phyloP scores from a whole-genome alignment of 2,888 invertebrate genomes.

The Teinopalpus imperialis region DNA sequence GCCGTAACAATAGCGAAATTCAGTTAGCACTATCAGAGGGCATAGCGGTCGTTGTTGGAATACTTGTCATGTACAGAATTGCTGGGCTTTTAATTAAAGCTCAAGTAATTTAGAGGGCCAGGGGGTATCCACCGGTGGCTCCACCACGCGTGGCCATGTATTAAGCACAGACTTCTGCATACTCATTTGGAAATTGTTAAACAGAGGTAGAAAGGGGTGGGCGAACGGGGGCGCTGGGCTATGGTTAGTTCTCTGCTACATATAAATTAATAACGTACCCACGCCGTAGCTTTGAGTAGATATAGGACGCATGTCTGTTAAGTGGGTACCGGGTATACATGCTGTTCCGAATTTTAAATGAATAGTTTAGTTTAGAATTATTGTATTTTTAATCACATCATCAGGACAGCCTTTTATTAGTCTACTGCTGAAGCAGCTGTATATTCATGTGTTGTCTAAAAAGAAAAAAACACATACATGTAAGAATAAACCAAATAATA shows the following conservation, averaged over 20 bases:
- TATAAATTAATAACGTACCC: slow-evolving; percentile 79
- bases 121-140: slow-evolving; percentile 38
- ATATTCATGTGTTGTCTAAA: too few species aligned
- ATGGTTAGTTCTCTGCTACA: slow-evolving; percentile 78
- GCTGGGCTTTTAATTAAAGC: slow-evolving; percentile 79
- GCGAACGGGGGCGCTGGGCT: slow-evolving; percentile 49
- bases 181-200: slow-evolving; percentile 81
- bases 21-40: slow-evolving; percentile 62
- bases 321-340: slow-evolving; percentile 40
- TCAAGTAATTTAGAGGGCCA: slow-evolving; percentile 75
- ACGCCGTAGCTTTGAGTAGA: slow-evolving; percentile 52
- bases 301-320: slow-evolving; percentile 70
- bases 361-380: too few species aligned
- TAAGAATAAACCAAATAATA: too few species aligned
- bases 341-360: slow-evolving; percentile 45
- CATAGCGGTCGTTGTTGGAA: slow-evolving; percentile 59
- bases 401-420: too few species aligned
- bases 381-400: too few species aligned
- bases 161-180: slow-evolving; percentile 75
- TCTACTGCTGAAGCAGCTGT: too few species aligned
- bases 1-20: slow-evolving; percentile 45
- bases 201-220: slow-evolving; percentile 46
- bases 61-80: slow-evolving; percentile 80
- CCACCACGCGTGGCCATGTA: slow-evolving; percentile 64
- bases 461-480: too few species aligned